phyloP scores from a whole-genome alignment of 2,888 invertebrate species.

The Chrysolina haemoptera region DNA sequence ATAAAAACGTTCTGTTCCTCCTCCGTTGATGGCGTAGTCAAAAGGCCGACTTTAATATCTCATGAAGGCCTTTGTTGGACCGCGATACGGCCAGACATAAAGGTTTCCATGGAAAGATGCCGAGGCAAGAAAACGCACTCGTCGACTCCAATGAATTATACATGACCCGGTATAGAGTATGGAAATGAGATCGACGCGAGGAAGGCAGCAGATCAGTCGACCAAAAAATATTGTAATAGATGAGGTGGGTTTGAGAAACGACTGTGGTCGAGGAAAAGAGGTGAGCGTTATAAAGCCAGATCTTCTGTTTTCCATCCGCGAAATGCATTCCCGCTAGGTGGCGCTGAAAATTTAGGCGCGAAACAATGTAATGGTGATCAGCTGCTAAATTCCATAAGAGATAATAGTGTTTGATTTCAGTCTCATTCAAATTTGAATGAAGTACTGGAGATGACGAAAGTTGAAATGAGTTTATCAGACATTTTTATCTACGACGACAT shows the following conservation, averaged over 20 bases:
- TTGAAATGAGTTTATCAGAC: no score
- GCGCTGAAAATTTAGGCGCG: no score
- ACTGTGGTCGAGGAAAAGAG: constrained; percentile 28
- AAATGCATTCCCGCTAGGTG: no score
- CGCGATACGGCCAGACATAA: constrained; percentile 35
- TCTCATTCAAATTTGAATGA: no score
- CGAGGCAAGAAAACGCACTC: constrained; percentile 53
- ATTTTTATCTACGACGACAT: no score
- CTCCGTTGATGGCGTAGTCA: constrained; percentile 36
- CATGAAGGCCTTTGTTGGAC: constrained; percentile 42
- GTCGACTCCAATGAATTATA: constrained; percentile 66
- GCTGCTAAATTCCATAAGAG: no score
- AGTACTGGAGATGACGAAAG: no score
- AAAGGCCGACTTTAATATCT: constrained; percentile 38
- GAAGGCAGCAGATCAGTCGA: constrained; percentile 51
- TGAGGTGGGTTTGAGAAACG: constrained; percentile 43
- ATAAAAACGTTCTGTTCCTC: constrained; percentile 30
- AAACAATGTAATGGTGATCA: no score
- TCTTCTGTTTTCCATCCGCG: constrained; percentile 13
- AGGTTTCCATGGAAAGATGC: constrained; percentile 44
- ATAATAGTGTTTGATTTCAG: no score
- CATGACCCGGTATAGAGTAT: constrained; percentile 68
- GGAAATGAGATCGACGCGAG: constrained; percentile 63
- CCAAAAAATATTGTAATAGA: constrained; percentile 52
- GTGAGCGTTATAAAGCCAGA: constrained; percentile 31